These are phyloP conservation scores for Caenorhabditis wallacei DNA, from an alignment of 2,888 invertebrate species.

Conservation along the genomic window DNA sequence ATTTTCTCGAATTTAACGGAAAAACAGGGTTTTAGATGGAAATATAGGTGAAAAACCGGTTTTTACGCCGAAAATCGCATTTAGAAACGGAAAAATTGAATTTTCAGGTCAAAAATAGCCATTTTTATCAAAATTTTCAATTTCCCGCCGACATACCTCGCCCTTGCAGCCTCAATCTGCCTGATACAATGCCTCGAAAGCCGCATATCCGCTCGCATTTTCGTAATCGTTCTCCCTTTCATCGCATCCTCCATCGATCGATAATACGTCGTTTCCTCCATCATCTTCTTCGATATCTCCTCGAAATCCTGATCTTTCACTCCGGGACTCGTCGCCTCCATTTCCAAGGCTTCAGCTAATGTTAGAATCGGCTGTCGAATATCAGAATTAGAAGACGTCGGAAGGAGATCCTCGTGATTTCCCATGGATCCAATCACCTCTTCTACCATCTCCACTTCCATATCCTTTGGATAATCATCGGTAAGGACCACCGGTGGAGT, in stretches of 20 bases:
- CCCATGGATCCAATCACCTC: slow-evolving; percentile 36
- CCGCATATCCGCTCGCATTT: slow-evolving; percentile 49
- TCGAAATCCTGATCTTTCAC: slow-evolving; percentile 51
- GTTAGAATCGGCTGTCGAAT: slow-evolving; percentile 20
- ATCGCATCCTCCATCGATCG: slow-evolving; percentile 46
- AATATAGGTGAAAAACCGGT: too few relatives aligned
- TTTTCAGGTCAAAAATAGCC: neutral
- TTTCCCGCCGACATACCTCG: slow-evolving; percentile 21
- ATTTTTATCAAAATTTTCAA: neutral
- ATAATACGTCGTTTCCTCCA: slow-evolving; percentile 24
- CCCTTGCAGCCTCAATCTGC: slow-evolving; percentile 60
- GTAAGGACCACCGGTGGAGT: neutral
- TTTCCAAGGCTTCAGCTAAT: slow-evolving; percentile 41
- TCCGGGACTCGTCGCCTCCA: slow-evolving; percentile 2
- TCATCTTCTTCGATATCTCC: slow-evolving; percentile 52
- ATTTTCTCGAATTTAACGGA: too few relatives aligned
- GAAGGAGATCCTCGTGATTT: neutral
- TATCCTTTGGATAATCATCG: slow-evolving; percentile 24
- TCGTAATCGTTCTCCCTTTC: slow-evolving; percentile 33
- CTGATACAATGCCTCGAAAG: slow-evolving; percentile 58
- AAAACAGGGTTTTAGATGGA: too few relatives aligned
- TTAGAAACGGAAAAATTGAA: neutral
- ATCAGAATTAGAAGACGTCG: neutral
- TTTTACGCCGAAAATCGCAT: too few relatives aligned
- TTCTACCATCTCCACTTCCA: slow-evolving; percentile 43